These are phyloP conservation scores for Emydura subglobosa DNA, from an alignment of 2,113 vertebrate species.

Conservation along the genomic window DNA sequence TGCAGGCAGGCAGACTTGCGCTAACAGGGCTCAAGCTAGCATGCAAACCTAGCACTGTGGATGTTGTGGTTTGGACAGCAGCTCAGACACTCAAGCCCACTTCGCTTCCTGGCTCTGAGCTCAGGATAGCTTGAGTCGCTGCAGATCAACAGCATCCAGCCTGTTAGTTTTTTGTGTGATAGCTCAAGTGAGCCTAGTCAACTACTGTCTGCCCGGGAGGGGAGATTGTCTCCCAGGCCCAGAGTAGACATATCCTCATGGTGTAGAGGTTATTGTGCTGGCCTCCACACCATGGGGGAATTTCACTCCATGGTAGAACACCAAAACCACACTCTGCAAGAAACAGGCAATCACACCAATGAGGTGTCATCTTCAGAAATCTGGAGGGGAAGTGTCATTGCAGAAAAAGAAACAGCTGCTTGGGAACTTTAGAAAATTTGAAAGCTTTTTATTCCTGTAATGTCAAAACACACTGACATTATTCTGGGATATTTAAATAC, in stretches of 20 bases:
- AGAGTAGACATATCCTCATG: too few relatives aligned
- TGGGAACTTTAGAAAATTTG: background rate
- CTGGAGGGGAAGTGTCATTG: background rate
- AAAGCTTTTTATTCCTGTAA: background rate
- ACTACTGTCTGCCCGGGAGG: too few relatives aligned
- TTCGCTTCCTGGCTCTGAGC: too few relatives aligned
- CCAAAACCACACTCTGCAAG: background rate
- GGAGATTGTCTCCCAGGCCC: too few relatives aligned
- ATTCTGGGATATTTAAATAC: background rate
- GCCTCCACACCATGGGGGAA: background rate
- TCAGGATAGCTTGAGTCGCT: too few relatives aligned
- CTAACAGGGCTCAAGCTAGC: background rate
- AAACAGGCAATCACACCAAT: background rate
- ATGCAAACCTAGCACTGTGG: background rate
- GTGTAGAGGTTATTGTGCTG: background rate
- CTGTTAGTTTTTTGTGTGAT: too few relatives aligned
- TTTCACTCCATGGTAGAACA: background rate
- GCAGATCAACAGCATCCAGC: too few relatives aligned
- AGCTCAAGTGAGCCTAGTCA: too few relatives aligned
- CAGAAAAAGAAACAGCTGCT: background rate
- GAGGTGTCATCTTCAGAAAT: background rate
- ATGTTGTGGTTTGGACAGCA: too few relatives aligned
- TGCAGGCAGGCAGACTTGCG: background rate
- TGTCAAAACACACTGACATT: background rate
- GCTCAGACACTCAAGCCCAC: too few relatives aligned